Evolutionary conservation across 2,797 vertebrate genomes (phyloP).

Genomic region (Centropyge bicolor): DNA sequence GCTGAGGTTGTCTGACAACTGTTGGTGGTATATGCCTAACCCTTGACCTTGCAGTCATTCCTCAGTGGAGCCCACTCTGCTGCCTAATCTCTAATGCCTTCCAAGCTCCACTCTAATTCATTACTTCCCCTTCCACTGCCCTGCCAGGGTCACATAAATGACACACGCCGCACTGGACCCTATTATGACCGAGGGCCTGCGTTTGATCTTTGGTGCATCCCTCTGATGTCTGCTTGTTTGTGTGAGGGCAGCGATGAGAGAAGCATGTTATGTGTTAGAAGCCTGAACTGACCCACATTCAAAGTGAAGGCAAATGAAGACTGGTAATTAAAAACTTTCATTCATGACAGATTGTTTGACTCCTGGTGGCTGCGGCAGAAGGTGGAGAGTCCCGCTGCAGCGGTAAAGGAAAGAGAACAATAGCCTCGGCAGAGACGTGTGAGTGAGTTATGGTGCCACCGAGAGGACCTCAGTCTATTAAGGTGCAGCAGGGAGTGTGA

Average conservation of each 20-base stretch:
- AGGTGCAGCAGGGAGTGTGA: constrained; percentile 74
- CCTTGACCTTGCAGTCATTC: constrained; percentile 76
- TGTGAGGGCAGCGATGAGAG: constrained; percentile 27
- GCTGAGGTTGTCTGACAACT: constrained; percentile 77
- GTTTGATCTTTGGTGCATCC: constrained; percentile 69
- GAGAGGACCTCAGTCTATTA: constrained; percentile 76
- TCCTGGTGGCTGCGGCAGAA: constrained; percentile 3
- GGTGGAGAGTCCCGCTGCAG: constrained; percentile 21
- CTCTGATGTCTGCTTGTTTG: constrained; percentile 55
- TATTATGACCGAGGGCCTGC: constrained; percentile 54
- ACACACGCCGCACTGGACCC: constrained; percentile 69
- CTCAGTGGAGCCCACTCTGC: constrained; percentile 74
- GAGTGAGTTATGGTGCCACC: constrained; percentile 78
- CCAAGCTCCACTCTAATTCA: constrained; percentile 84
- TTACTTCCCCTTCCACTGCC: constrained; percentile 78
- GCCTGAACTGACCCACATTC: neutral
- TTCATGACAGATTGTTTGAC: constrained; percentile 25
- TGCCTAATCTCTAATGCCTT: constrained; percentile 85
- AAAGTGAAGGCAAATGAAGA: constrained; percentile 29
- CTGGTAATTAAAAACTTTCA: constrained; percentile 9
- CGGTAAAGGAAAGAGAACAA: constrained; percentile 66
- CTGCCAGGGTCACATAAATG: constrained; percentile 75
- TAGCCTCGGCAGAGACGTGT: constrained; percentile 52
- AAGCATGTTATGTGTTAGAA: neutral
- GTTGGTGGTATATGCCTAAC: constrained; percentile 80